Conservation (phyloP, 1,140 invertebrate genomes). For the Tribolium madens region DNA sequence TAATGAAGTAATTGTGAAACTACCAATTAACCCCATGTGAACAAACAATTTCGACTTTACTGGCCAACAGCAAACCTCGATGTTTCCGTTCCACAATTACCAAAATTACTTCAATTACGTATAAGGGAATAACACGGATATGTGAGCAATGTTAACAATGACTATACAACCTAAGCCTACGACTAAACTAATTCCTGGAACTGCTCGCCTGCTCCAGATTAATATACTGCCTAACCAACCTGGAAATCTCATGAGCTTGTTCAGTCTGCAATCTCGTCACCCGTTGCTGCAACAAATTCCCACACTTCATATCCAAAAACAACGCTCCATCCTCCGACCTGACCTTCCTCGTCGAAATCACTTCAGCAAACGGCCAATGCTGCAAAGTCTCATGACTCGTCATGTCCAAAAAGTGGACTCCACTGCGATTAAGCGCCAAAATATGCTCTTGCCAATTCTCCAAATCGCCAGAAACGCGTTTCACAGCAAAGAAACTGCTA, state of each 20-base stretch:
- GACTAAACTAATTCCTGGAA: conserved; percentile 52
- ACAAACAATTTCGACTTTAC: not conserved
- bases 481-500: conserved; percentile 97
- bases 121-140: conserved; percentile 25
- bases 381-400: conserved; percentile 92
- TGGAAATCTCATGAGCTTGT: conserved; percentile 95
- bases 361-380: conserved; percentile 93
- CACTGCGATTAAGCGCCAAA: conserved; percentile 91
- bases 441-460: conserved; percentile 84
- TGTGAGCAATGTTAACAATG: conserved; percentile 32
- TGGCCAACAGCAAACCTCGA: not conserved
- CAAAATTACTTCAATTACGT: conserved; percentile 1
- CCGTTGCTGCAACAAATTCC: conserved; percentile 94
- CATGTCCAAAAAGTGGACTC: conserved; percentile 93
- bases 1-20: conserved; percentile 28
- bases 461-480: conserved; percentile 75
- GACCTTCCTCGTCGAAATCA: conserved; percentile 94
- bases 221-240: conserved; percentile 96
- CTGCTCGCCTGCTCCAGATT: conserved; percentile 80
- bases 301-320: conserved; percentile 97
- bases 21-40: not conserved
- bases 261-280: conserved; percentile 97
- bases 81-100: conserved; percentile 2
- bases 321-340: conserved; percentile 91
- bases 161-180: not conserved